Conservation (phyloP, 2,888 invertebrate species). For the Panopea generosa region DNA sequence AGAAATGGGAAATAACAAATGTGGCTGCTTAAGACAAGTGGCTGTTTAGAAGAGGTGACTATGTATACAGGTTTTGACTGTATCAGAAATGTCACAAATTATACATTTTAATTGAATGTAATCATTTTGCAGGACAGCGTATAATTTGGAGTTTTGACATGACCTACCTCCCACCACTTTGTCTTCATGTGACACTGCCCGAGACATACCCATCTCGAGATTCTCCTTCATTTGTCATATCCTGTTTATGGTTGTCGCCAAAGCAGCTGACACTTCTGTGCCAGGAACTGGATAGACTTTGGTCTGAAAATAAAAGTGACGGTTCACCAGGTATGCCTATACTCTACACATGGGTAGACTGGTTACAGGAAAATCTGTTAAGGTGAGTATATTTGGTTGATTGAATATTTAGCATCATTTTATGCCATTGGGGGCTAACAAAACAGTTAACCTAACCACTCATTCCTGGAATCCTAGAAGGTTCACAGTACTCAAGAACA, state of each 20-base stretch:
- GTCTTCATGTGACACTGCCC: constrained; percentile 74
- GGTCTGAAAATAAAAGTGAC: constrained; percentile 56
- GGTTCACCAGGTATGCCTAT: constrained; percentile 69
- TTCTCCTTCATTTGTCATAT: constrained; percentile 72
- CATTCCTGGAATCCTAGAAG: too few relatives aligned
- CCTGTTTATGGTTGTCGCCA: constrained; percentile 73
- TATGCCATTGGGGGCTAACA: too few relatives aligned
- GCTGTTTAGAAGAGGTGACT: too few relatives aligned
- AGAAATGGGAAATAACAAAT: too few relatives aligned
- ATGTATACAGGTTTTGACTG: too few relatives aligned
- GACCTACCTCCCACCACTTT: constrained; percentile 73
- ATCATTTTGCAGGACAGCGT: constrained; percentile 60
- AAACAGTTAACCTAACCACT: too few relatives aligned
- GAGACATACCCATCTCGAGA: constrained; percentile 73
- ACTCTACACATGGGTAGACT: constrained; percentile 78
- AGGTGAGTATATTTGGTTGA: constrained; percentile 65
- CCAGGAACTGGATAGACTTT: constrained; percentile 72
- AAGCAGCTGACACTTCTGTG: constrained; percentile 71
- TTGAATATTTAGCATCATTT: too few relatives aligned
- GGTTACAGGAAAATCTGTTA: constrained; percentile 75
- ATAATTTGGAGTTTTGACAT: constrained; percentile 68
- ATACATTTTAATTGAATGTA: too few relatives aligned
- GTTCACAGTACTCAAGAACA: too few relatives aligned
- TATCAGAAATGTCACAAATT: too few relatives aligned
- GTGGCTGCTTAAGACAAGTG: too few relatives aligned